These are phyloP conservation scores for Acrobasis repandana DNA, from an alignment of 2,888 invertebrate genomes.

Conservation along the genomic window DNA sequence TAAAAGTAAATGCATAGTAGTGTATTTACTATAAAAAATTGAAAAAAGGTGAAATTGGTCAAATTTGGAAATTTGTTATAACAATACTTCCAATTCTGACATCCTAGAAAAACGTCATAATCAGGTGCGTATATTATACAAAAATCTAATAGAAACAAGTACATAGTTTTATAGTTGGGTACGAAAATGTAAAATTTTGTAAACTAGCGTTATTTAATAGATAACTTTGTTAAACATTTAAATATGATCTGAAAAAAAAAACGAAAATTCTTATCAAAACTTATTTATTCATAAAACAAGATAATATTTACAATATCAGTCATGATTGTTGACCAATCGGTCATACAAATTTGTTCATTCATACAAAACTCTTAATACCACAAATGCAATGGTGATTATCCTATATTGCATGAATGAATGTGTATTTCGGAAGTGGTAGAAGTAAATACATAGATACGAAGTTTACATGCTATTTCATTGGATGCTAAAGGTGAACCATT, in stretches of 20 bases:
- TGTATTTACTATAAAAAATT: too few species aligned
- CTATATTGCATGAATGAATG: slow-evolving; percentile 36
- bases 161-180: too few species aligned
- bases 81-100: too few species aligned
- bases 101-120: too few species aligned
- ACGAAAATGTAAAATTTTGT: too few species aligned
- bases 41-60: too few species aligned
- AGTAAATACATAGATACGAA: slow-evolving; percentile 26
- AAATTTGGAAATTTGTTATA: too few species aligned
- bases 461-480: not conserved
- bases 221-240: not conserved
- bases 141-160: too few species aligned
- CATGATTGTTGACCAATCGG: slow-evolving; percentile 58
- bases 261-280: slow-evolving; percentile 53
- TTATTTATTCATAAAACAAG: slow-evolving; percentile 73
- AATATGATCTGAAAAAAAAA: slow-evolving; percentile 25
- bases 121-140: too few species aligned
- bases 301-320: slow-evolving; percentile 79
- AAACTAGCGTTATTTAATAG: not conserved
- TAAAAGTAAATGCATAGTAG: too few species aligned
- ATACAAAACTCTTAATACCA: slow-evolving; percentile 37
- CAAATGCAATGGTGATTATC: slow-evolving; percentile 30
- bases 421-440: slow-evolving; percentile 28
- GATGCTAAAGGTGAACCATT: too few species aligned
- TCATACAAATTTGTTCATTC: slow-evolving; percentile 45